phyloP scores from a whole-genome alignment of 1,140 invertebrate species.

The Neuroterus valhalla region DNA sequence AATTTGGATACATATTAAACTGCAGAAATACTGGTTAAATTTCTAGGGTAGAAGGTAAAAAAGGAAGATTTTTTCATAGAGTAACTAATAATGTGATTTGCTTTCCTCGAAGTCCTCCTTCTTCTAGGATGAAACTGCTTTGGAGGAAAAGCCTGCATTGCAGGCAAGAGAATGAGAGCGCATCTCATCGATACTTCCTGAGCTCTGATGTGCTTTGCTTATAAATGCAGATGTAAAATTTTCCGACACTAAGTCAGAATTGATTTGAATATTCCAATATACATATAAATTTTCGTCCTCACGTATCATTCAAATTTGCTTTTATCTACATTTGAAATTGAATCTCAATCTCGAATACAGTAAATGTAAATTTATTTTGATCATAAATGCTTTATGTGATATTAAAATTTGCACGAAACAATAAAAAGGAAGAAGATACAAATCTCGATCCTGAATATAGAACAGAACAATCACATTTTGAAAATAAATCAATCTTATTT shows the following conservation, averaged over 20 bases:
- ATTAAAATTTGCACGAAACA: too few relatives aligned
- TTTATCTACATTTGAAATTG: constrained; percentile 12
- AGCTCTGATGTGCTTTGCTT: constrained; percentile 24
- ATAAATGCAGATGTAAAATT: constrained; percentile 15
- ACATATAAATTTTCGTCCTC: not conserved
- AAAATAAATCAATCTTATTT: too few relatives aligned
- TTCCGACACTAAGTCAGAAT: constrained; percentile 9
- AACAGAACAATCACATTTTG: too few relatives aligned
- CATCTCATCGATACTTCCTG: constrained; percentile 26
- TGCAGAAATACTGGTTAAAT: too few relatives aligned
- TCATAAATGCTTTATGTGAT: too few relatives aligned
- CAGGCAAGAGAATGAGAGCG: constrained; percentile 18
- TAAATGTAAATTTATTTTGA: too few relatives aligned
- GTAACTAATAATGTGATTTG: constrained; percentile 15
- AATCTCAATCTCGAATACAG: not conserved
- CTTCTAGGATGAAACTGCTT: not conserved
- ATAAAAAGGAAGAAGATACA: too few relatives aligned
- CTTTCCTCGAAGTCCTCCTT: not conserved
- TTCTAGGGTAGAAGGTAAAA: too few relatives aligned
- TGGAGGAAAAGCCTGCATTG: constrained; percentile 20
- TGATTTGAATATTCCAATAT: constrained; percentile 19
- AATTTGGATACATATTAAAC: too few relatives aligned
- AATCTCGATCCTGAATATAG: too few relatives aligned
- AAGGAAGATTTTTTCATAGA: not conserved
- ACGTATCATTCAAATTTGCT: constrained; percentile 32